A percentile compares a stretch with the other conserved stretches of the same genome.
phyloP scores from a whole-genome alignment of 2,797 vertebrate species.

The Alectoris magna region DNA sequence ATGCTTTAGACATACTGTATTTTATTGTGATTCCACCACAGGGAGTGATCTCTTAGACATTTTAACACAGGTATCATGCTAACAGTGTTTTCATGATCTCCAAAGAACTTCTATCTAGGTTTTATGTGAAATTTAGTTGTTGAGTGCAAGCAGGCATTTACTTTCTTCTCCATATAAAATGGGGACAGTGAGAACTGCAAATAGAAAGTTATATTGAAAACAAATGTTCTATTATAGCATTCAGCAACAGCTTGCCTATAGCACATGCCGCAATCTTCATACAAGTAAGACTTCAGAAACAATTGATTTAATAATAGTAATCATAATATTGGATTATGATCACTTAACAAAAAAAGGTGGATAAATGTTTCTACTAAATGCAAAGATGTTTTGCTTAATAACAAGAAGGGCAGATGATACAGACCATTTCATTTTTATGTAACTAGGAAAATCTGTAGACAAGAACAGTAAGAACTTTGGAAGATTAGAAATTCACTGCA shows the following conservation, averaged over 20 bases:
- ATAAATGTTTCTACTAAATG: neutral
- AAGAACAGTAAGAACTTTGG: neutral
- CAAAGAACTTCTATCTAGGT: neutral
- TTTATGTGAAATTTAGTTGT: neutral
- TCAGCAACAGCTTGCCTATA: neutral
- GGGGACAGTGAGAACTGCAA: neutral
- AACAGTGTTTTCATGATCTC: neutral
- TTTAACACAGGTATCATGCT: neutral
- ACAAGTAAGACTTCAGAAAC: neutral
- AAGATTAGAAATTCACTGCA: neutral
- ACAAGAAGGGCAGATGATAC: neutral
- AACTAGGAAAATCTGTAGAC: neutral
- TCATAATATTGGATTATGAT: neutral
- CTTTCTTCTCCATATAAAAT: neutral
- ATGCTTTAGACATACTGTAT: fast-evolving
- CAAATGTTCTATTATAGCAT: neutral
- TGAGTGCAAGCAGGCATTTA: neutral
- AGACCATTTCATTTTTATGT: neutral
- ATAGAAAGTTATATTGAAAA: neutral
- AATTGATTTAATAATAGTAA: neutral
- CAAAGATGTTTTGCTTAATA: neutral
- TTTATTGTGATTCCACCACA: neutral
- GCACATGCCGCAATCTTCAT: neutral
- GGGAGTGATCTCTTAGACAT: neutral
- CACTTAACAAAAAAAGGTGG: neutral